Base-by-base conservation (phyloP, 2,888 invertebrate species). In the Polyommatus icarus region DNA sequence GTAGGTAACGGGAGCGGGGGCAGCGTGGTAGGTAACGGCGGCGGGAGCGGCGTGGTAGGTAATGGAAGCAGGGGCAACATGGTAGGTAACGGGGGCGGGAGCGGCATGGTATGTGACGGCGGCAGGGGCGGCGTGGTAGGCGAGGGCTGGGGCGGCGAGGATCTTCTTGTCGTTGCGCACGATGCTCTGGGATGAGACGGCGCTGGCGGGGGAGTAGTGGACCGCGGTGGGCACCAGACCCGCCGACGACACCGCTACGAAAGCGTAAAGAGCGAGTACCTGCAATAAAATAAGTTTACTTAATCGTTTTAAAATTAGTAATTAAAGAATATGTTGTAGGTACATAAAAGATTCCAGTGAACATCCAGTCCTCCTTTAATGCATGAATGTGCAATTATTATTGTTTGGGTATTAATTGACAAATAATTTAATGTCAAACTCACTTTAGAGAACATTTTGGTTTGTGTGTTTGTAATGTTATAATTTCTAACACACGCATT, bases 1-100 rank as follows among this genome's bases (percentile, higher is more conserved):
- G 84, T 89, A 88, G 29, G 89, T 88, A 72, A 89, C 90, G 77
- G 89, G 87, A 20, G 88, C 89, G 1, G 83, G 85, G 40, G 89
- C 88, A 32, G 87, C 78, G 29, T 88, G 88, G 84, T 88, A 88
- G 83, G 90, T 89, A 71, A 91, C 92, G 36, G 94, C 82, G 71
- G 83, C 84, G 1, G 87, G 80, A 80, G 83, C 83, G 40, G 87
- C 82, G 50, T 79, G 76, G 79, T 59, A 50, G 77, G 76, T 77
- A 78, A 75, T 73, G 78, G 80, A 76, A 6, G 84, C 84, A 12
- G 85, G 80, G 79, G 90, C 82, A 59, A 85, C 83, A 15, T 85
- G 84, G 32, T 90, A 89, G 29, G 90, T 88, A 71, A 90, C 36
- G 36, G 36, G 1, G 1, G 36, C 36, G 36, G 36, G 36, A 7